phyloP scores from a whole-genome alignment of 2,797 vertebrate genomes.

The Choloepus didactylus region DNA sequence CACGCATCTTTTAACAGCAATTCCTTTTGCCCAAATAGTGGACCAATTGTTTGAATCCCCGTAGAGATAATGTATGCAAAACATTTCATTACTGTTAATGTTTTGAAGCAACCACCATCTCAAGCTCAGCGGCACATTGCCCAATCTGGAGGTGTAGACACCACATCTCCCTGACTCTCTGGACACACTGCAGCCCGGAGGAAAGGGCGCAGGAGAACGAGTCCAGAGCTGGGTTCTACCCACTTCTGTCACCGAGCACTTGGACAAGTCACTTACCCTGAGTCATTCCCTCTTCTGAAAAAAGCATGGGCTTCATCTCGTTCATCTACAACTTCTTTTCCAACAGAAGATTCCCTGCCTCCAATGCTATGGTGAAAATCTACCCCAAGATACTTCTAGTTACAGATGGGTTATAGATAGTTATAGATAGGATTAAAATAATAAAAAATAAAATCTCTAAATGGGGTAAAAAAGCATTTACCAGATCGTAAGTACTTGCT shows the following conservation, averaged over 20 bases:
- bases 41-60: accelerated
- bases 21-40: not conserved
- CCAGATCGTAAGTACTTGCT: not conserved
- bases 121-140: accelerated
- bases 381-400: not conserved
- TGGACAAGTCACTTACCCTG: not conserved
- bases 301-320: not conserved
- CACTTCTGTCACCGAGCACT: not conserved
- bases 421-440: not conserved
- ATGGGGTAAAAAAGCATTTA: not conserved
- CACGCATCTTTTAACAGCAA: not conserved
- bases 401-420: not conserved
- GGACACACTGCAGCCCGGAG: not conserved
- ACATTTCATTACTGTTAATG: not conserved
- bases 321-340: not conserved
- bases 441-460: not conserved
- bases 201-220: not conserved
- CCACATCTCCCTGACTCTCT: not conserved
- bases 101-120: not conserved
- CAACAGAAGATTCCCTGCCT: not conserved
- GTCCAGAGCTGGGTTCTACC: not conserved
- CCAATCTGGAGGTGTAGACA: not conserved
- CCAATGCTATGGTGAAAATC: not conserved
- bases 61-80: not conserved
- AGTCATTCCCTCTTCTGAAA: slow-evolving; percentile 57